Evolutionary conservation across 2,113 vertebrate genomes (phyloP).

Genomic region (Cricetomys ansorgei): DNA sequence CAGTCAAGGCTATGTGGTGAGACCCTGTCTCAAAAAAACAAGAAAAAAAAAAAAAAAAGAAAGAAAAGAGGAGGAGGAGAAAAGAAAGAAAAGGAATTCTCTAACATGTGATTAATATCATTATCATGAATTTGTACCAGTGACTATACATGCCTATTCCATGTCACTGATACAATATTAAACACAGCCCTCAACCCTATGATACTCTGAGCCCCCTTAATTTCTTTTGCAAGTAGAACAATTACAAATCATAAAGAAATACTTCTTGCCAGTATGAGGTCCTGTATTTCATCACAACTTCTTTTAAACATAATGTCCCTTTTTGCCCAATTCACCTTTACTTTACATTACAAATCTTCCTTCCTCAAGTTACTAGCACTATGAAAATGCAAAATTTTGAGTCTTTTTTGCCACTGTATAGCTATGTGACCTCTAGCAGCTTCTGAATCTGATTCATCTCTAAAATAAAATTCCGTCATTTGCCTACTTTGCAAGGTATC

Average conservation of each 20-base stretch:
- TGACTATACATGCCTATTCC: neutral
- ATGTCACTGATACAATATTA: slow-evolving; percentile 26
- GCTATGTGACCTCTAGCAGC: neutral
- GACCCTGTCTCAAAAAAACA: neutral
- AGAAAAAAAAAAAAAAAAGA: neutral
- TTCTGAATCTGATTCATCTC: slow-evolving; percentile 46
- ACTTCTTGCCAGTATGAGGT: neutral
- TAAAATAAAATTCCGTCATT: slow-evolving; percentile 40
- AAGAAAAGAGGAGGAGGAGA: neutral
- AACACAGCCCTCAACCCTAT: slow-evolving; percentile 11
- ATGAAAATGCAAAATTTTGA: slow-evolving; percentile 34
- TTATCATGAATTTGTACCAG: neutral
- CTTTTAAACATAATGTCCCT: neutral
- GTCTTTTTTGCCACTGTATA: slow-evolving; percentile 1
- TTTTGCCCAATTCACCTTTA: slow-evolving; percentile 41
- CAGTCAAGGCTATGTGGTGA: neutral
- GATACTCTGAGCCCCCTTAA: slow-evolving; percentile 16
- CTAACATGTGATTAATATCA: slow-evolving; percentile 26
- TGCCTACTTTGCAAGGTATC: neutral
- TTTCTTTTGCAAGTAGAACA: neutral
- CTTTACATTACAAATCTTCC: slow-evolving; percentile 20
- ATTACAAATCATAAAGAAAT: slow-evolving; percentile 57
- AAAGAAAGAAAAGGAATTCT: neutral
- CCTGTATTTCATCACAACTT: neutral
- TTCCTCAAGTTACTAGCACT: slow-evolving; percentile 10